Base-by-base conservation (phyloP, 1,140 invertebrate genomes). In the Sarcophaga bullata region DNA sequence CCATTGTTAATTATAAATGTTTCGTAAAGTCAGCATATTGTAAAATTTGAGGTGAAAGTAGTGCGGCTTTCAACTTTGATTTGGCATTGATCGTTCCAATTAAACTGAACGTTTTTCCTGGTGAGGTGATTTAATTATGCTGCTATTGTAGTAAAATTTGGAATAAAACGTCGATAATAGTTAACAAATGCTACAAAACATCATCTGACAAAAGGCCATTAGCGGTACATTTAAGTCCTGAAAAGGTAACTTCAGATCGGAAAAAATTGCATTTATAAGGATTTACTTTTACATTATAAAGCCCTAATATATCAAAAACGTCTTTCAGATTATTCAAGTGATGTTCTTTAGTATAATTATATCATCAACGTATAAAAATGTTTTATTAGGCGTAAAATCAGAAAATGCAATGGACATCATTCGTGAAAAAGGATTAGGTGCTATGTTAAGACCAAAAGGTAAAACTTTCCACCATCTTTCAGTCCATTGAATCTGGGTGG, bases 401-500 rank as follows among this genome's bases (percentile, higher is more conserved):
- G 47, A 47, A 87, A 9, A 85, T 76, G 81, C 82, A 49, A 81
- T 54, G 4, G 78, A 80, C 68, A 83, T 46, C 82, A 83, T 83
- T 54, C 82, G 80, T 78, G 54, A 62, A 48, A 84, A 84, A 10
- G n/a, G 73, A 72, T 81, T 81, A 50, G 80, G 25, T 62, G 80
- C 10, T 48, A 81, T 78, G 50, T 83, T 83, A 72, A 84, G 72
- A 11, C 84, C 84, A 83, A 83, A 84, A 6, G 84, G 84, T 78
- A 83, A 49, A 25, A 62, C 17, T 72, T 80, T 83, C 19, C 68
- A 83, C 50, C 81, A 47, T 49, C 82, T 80, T 62, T 37, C 47
- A 8, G 85, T 9, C 91, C 88, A 84, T 91, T 89, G 84, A 15
- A 58, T 84, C 76, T 46, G 84, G 72, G 3, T 87, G 84, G 3